These are phyloP conservation scores for Paramormyrops kingsleyae DNA, from an alignment of 2,113 vertebrate species.

Conservation along the genomic window DNA sequence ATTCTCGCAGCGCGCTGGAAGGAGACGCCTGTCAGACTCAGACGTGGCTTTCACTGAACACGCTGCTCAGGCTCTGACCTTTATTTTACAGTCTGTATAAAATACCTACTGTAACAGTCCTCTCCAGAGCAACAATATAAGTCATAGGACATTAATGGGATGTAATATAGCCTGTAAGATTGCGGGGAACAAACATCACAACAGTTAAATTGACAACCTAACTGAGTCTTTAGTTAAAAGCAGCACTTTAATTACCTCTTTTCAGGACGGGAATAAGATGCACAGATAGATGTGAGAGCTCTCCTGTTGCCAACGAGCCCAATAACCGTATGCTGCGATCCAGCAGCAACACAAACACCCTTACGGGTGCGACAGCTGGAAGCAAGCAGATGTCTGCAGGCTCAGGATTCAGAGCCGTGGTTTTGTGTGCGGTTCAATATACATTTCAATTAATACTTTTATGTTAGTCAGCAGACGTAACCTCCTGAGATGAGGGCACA, in stretches of 20 bases:
- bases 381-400: neutral
- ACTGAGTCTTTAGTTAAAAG: neutral
- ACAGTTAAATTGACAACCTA: neutral
- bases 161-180: neutral
- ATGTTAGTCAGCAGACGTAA: neutral
- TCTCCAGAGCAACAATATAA: neutral
- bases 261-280: neutral
- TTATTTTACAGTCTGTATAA: neutral
- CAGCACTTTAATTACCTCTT: neutral
- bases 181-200: neutral
- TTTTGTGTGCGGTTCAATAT: neutral
- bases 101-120: neutral
- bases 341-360: neutral
- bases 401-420: neutral
- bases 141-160: neutral
- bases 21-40: neutral
- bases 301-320: too few species aligned
- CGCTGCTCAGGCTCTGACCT: neutral
- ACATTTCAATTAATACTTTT: conserved; percentile 5
- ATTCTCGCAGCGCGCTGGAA: too few species aligned
- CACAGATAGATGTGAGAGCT: neutral
- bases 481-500: neutral
- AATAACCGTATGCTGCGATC: neutral
- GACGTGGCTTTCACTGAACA: neutral
- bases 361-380: neutral